phyloP scores from a whole-genome alignment of 2,797 vertebrate genomes.

The Rhyacichthys aspro region DNA sequence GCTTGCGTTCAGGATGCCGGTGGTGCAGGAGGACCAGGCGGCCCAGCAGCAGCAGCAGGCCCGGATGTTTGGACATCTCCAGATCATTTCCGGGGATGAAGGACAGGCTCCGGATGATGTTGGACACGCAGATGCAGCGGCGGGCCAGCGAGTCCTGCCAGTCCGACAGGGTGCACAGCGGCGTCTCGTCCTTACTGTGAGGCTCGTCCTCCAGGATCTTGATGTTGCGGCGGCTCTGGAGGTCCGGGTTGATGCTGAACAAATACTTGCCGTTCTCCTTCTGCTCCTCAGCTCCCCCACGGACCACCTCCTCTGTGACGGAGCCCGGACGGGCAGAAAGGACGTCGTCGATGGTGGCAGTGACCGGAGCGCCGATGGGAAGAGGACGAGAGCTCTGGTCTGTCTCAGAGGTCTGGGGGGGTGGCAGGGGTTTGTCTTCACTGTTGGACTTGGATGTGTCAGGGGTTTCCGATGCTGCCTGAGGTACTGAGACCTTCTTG shows the following conservation, averaged over 20 bases:
- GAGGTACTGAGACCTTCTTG: constrained; percentile 58
- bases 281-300: constrained; percentile 76
- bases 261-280: constrained; percentile 88
- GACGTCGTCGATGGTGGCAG: constrained; percentile 90
- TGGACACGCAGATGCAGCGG: constrained; percentile 96
- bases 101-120: constrained; percentile 96
- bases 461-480: constrained; percentile 26
- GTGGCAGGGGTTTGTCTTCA: constrained; percentile 47
- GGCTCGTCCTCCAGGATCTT: constrained; percentile 97
- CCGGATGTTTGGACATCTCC: constrained; percentile 98
- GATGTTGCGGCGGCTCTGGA: constrained; percentile 85
- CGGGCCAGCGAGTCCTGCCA: constrained; percentile 97
- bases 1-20: constrained; percentile 95
- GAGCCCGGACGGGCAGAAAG: constrained; percentile 87
- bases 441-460: constrained; percentile 53
- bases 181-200: constrained; percentile 96
- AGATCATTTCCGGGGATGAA: constrained; percentile 96
- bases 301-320: constrained; percentile 87
- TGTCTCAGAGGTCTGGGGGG: constrained; percentile 46
- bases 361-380: constrained; percentile 71
- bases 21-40: constrained; percentile 95
- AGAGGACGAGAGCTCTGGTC: constrained; percentile 33
- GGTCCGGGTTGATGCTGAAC: constrained; percentile 86
- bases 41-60: constrained; percentile 93
- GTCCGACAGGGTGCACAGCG: constrained; percentile 91